Percentiles rank a stretch among this genome's conserved stretches.
Evolutionary conservation across 2,888 invertebrate genomes (phyloP).

Genomic region (Ceramica pisi): DNA sequence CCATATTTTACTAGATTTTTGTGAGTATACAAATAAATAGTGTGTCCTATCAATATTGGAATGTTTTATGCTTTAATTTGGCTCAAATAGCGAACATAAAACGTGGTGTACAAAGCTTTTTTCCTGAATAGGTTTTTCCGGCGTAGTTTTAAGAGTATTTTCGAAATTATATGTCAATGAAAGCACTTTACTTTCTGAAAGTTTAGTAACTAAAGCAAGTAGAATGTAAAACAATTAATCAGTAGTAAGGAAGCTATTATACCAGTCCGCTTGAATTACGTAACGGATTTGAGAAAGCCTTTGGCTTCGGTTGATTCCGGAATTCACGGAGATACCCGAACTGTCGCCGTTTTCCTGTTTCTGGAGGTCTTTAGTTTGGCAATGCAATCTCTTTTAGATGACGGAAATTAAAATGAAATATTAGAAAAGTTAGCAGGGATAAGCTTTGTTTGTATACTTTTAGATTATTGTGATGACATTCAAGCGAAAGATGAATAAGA

Average conservation of each 20-base stretch:
- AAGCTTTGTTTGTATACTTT: slow-evolving; percentile 16
- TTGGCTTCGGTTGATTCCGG: slow-evolving; percentile 50
- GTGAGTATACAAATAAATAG: slow-evolving; percentile 18
- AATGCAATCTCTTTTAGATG: slow-evolving; percentile 33
- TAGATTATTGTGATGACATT: slow-evolving; percentile 7
- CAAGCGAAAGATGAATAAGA: neutral
- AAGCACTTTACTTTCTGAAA: slow-evolving; percentile 12
- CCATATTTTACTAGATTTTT: slow-evolving; percentile 17
- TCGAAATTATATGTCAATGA: too few relatives aligned
- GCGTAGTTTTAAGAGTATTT: too few relatives aligned
- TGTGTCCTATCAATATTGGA: neutral
- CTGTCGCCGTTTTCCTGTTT: slow-evolving; percentile 46
- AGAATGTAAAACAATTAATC: slow-evolving; percentile 51
- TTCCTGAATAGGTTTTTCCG: too few relatives aligned
- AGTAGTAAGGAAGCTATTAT: slow-evolving; percentile 42
- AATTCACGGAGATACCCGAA: slow-evolving; percentile 41
- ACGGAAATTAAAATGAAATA: slow-evolving; percentile 46
- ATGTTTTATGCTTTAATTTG: neutral
- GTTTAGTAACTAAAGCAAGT: slow-evolving; percentile 35
- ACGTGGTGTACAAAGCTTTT: too few relatives aligned
- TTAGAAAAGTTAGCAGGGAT: slow-evolving; percentile 18
- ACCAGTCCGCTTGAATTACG: slow-evolving; percentile 43
- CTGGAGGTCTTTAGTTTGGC: slow-evolving; percentile 30
- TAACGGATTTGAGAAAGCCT: slow-evolving; percentile 58
- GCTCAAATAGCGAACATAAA: neutral